A percentile compares a stretch with the other conserved stretches of the same genome.
These are phyloP conservation scores for Anoplopoma fimbria DNA, from an alignment of 2,113 vertebrate species.

Conservation along the genomic window DNA sequence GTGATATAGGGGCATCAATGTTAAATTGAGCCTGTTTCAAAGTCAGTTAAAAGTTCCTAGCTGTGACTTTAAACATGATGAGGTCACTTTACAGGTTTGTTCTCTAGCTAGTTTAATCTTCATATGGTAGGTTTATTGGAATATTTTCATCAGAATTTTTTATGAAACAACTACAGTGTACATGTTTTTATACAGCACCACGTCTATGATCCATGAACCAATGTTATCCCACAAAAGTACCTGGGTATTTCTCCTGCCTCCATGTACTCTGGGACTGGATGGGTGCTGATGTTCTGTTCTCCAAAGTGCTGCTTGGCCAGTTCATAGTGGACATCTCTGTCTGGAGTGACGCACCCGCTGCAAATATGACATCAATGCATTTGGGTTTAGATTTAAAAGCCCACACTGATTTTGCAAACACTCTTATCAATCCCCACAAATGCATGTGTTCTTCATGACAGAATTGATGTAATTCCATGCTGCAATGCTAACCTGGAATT, in stretches of 20 bases:
- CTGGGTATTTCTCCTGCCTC: conserved; percentile 85
- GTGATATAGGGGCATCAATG: too few species aligned
- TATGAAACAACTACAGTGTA: background rate
- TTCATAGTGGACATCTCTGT: conserved; percentile 79
- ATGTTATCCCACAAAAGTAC: conserved; percentile 70
- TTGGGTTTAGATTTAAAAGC: background rate
- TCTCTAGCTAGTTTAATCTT: background rate
- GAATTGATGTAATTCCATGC: background rate
- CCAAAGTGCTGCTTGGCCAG: conserved; percentile 82
- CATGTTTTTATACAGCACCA: background rate
- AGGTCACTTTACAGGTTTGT: background rate
- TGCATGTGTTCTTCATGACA: background rate
- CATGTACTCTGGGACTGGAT: conserved; percentile 88
- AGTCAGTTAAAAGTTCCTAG: too few species aligned
- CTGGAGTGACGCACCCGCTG: conserved; percentile 72
- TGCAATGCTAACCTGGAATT: conserved; percentile 68
- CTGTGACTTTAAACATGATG: background rate
- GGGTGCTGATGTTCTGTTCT: conserved; percentile 75
- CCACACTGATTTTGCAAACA: background rate
- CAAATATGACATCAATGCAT: conserved; percentile 21
- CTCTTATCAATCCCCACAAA: background rate
- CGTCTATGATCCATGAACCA: background rate
- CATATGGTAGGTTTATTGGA: too few species aligned
- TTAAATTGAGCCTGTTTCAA: too few species aligned
- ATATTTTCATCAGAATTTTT: too few species aligned